Percentiles rank a stretch among this genome's conserved stretches.
Conservation (phyloP, 2,888 invertebrate species). For the Bombylius major region DNA sequence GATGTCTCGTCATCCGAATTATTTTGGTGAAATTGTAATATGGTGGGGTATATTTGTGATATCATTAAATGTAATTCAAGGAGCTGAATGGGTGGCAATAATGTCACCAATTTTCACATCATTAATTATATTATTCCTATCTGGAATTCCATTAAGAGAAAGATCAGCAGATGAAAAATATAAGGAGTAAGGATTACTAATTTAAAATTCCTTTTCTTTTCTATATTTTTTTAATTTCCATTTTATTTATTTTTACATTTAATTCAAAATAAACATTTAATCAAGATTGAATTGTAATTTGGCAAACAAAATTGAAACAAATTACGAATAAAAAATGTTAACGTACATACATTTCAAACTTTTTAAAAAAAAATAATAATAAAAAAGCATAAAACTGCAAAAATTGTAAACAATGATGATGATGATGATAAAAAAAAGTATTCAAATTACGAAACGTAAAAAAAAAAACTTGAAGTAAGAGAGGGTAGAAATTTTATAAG, state of each 20-base stretch:
- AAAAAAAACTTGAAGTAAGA: too few species aligned
- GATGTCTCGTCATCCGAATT: conserved; percentile 83
- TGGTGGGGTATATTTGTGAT: conserved; percentile 93
- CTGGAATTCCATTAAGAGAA: conserved; percentile 81
- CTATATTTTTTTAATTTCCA: background rate
- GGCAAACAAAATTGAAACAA: too few species aligned
- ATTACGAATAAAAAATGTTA: too few species aligned
- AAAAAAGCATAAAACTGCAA: too few species aligned
- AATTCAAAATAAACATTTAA: too few species aligned
- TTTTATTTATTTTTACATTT: background rate
- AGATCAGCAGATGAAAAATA: conserved; percentile 80
- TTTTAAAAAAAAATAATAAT: too few species aligned
- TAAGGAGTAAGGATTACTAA: conserved; percentile 50
- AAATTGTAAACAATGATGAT: too few species aligned
- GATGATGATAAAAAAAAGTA: too few species aligned
- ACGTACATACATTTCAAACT: too few species aligned
- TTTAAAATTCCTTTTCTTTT: background rate
- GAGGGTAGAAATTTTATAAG: too few species aligned
- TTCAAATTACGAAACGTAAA: too few species aligned
- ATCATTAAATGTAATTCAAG: conserved; percentile 72
- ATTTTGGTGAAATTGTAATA: conserved; percentile 84
- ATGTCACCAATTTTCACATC: conserved; percentile 80
- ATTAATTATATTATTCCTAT: conserved; percentile 75
- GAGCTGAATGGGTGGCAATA: conserved; percentile 75
- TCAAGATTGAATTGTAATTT: background rate